Percentiles rank a stretch among this genome's conserved stretches.
Conservation (phyloP, 2,113 vertebrate species). For the Synchiropus splendidus region DNA sequence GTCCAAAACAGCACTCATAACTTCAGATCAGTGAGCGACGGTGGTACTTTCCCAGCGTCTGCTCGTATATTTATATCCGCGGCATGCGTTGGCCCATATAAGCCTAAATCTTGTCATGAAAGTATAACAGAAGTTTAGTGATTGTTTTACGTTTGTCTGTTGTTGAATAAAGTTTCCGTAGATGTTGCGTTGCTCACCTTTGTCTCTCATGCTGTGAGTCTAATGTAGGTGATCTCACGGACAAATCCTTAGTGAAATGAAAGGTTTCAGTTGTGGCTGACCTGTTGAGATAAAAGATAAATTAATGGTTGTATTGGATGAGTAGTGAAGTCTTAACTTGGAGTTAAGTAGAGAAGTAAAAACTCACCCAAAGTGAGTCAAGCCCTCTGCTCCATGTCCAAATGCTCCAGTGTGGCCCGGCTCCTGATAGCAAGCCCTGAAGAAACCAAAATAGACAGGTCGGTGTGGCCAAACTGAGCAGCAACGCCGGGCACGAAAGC, state of each 20-base stretch:
- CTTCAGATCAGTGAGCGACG: conserved; percentile 48
- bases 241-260: conserved; percentile 31
- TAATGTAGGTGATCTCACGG: conserved; percentile 2
- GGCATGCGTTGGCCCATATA: conserved; percentile 15
- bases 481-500: conserved; percentile 60
- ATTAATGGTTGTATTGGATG: not conserved
- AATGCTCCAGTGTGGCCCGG: conserved; percentile 24
- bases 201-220: conserved; percentile 36
- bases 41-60: conserved; percentile 63
- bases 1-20: conserved; percentile 50
- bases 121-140: no score
- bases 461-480: conserved; percentile 71
- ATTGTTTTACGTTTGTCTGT: no score
- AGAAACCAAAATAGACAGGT: conserved; percentile 74
- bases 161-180: no score
- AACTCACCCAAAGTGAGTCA: conserved; percentile 46
- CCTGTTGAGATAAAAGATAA: conserved; percentile 22
- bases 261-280: conserved; percentile 13
- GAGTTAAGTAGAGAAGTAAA: conserved; percentile 8
- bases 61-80: conserved; percentile 60
- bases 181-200: conserved; percentile 39
- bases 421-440: conserved; percentile 56
- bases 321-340: not conserved
- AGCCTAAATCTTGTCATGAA: no score
- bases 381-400: conserved; percentile 43